Conservation (phyloP, 1,140 invertebrate genomes). For the Zaprionus inermis region DNA sequence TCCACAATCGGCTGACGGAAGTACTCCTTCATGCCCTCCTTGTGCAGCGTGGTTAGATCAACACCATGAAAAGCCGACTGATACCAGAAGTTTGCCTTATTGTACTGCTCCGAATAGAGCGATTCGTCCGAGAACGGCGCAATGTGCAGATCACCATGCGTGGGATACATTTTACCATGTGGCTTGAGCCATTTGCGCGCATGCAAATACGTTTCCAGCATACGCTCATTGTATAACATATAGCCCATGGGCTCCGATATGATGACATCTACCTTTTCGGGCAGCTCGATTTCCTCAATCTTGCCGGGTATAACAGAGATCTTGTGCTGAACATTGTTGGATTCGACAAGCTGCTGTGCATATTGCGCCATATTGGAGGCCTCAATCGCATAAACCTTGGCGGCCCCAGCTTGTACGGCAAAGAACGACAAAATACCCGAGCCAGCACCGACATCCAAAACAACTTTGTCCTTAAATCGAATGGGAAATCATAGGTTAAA, state of each 20-base stretch:
- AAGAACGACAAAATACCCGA: conserved; percentile 99
- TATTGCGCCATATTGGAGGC: conserved; percentile 99
- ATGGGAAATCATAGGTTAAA: conserved; percentile 7
- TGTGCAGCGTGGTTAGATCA: conserved; percentile 94
- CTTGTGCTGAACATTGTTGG: conserved; percentile 94
- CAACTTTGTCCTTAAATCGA: conserved; percentile 90
- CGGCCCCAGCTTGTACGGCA: conserved; percentile 98
- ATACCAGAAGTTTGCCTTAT: conserved; percentile 99
- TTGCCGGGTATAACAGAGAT: conserved; percentile 98
- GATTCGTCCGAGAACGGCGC: conserved; percentile 99
- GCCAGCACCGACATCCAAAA: conserved; percentile 98
- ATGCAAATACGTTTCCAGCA: conserved; percentile 99
- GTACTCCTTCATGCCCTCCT: conserved; percentile 98
- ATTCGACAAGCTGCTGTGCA: conserved; percentile 95
- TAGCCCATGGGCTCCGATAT: conserved; percentile 99
- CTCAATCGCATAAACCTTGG: conserved; percentile 98
- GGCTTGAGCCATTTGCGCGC: conserved; percentile 99
- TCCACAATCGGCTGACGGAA: conserved; percentile 99
- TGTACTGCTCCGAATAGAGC: conserved; percentile 99
- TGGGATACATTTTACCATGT: conserved; percentile 97
- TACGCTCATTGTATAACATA: conserved; percentile 99
- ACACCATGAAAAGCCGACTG: conserved; percentile 99
- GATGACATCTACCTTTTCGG: conserved; percentile 98
- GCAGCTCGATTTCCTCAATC: conserved; percentile 98
- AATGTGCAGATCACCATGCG: conserved; percentile 97